phyloP scores from a whole-genome alignment of 2,113 vertebrate species.

The Prionailurus viverrinus region DNA sequence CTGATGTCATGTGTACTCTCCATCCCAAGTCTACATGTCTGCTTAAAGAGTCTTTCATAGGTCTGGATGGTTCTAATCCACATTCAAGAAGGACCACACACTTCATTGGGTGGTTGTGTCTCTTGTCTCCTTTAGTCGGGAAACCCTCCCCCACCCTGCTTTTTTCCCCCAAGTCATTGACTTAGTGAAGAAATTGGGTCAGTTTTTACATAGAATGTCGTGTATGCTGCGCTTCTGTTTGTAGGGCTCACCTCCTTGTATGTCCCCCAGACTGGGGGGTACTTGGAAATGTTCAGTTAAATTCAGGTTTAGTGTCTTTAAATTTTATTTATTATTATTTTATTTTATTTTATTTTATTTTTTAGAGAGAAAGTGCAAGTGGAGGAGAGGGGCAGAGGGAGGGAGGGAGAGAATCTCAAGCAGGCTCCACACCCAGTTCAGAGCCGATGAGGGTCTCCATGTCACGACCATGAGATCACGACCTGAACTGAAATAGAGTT shows the following conservation, averaged over 20 bases:
- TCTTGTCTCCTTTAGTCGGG: not conserved
- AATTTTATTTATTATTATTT: too few species aligned
- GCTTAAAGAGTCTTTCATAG: rapidly evolving
- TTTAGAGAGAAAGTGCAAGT: too few species aligned
- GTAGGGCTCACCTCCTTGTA: too few species aligned
- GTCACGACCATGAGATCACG: too few species aligned
- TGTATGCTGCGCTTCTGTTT: rapidly evolving
- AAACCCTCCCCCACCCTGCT: not conserved
- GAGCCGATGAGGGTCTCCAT: too few species aligned
- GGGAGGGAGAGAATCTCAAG: too few species aligned
- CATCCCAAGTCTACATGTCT: rapidly evolving
- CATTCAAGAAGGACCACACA: not conserved
- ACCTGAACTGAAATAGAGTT: too few species aligned
- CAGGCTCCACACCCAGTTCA: too few species aligned
- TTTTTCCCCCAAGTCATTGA: too few species aligned
- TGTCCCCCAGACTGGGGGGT: not conserved
- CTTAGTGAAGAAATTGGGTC: not conserved
- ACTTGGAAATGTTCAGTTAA: not conserved
- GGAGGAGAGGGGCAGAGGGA: too few species aligned
- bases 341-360: too few species aligned
- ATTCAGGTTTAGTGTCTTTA: not conserved
- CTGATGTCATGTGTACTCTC: too few species aligned
- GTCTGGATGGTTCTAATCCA: not conserved
- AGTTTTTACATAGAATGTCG: not conserved
- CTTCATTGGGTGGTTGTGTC: not conserved